Evolutionary conservation across 2,797 vertebrate species (phyloP), one percentile per base, ranked within the genome.

Genomic region (Acipenser ruthenus): DNA sequence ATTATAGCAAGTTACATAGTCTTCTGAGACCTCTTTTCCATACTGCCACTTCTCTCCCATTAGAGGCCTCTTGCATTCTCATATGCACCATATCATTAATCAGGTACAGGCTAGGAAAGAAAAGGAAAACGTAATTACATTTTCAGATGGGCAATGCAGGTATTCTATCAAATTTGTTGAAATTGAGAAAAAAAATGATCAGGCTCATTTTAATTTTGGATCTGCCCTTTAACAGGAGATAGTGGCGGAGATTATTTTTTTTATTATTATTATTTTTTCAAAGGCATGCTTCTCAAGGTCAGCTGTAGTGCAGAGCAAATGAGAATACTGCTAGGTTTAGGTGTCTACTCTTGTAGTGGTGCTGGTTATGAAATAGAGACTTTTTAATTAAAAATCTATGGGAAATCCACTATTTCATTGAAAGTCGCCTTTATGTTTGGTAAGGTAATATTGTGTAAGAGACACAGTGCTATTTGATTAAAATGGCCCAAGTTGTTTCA

Each of bases 241-340:
- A 4, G 23, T 37, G 23, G 23, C 73, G 71, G 65, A 71, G 69
- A 61, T 52, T 52, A 70, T 69, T 73, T 49, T 69, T 70, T 73
- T 66, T 75, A 74, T 75, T 77, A 73, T 77, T 78, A 73, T 59
- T 69, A 64, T 67, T 59, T 18, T 18, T 18, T 18, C 15, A 18
- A 18, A 1, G 15, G 15, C 15, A 65, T 70, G 66, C 67, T 69
- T 71, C 67, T 72, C 74, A 80, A 83, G 77, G 81, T 83, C 71
- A 77, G 63, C 61, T 11, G 50, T 10, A 18, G 53, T 52, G 13
- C 73, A 63, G 56, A 62, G 69, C 67, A 62, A 18, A 18, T 18
- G 15, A 18, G 15, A 18, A 18, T 18, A 18, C 15, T 18, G 15
- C 15, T 18, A 18, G 15, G 15, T 18, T 18, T 18, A 18, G 15